Conservation (phyloP, 2,888 invertebrate species). For the Dynastes hyllus region DNA sequence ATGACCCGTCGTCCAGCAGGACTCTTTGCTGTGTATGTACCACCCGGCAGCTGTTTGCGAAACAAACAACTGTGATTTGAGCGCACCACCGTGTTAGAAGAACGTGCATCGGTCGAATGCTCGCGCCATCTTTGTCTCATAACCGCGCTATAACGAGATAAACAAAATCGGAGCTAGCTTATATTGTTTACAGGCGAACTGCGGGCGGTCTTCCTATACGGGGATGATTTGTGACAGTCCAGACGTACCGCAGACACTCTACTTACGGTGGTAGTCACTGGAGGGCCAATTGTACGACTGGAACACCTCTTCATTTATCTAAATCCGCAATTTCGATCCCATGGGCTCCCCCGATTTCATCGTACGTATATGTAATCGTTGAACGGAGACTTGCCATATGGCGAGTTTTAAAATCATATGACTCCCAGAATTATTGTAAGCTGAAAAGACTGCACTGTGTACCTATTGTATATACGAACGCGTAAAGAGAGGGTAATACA, state of each 20-base stretch:
- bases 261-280: constrained; percentile 47
- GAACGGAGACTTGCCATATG: constrained; percentile 58
- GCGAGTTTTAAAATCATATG: constrained; percentile 58
- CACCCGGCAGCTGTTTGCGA: constrained; percentile 60
- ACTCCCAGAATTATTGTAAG: constrained; percentile 51
- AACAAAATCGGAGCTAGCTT: constrained; percentile 56
- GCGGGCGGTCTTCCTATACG: constrained; percentile 62
- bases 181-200: constrained; percentile 61
- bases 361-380: constrained; percentile 54
- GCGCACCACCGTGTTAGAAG: constrained; percentile 45
- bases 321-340: constrained; percentile 66
- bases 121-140: constrained; percentile 25
- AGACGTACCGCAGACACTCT: constrained; percentile 49
- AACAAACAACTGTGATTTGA: constrained; percentile 60
- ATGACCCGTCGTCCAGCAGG: constrained; percentile 55
- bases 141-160: constrained; percentile 3
- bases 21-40: constrained; percentile 43
- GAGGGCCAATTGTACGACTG: constrained; percentile 59
- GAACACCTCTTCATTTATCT: constrained; percentile 68
- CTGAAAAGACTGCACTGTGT: constrained; percentile 60
- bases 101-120: constrained; percentile 35
- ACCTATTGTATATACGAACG: constrained; percentile 57
- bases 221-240: constrained; percentile 59
- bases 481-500: constrained; percentile 47
- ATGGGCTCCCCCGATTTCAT: constrained; percentile 58